Conservation (phyloP, 2,797 vertebrate genomes). For the Lemur catta region DNA sequence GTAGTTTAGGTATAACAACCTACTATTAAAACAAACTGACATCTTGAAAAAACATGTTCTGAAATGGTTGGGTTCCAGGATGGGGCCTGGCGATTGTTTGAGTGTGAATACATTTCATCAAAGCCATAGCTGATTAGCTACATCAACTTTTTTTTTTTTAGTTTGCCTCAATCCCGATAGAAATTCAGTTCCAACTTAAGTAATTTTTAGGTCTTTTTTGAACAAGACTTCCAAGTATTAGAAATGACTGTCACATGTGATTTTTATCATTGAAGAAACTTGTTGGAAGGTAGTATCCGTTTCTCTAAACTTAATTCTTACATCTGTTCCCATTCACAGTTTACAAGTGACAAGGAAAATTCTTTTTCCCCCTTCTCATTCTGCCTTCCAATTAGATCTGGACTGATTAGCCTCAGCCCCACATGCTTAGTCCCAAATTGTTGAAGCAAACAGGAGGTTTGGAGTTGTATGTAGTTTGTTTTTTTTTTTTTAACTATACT, state of each 20-base stretch:
- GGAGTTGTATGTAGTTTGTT: background rate
- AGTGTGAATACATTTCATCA: constrained; percentile 50
- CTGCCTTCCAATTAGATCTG: constrained; percentile 62
- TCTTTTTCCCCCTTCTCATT: constrained; percentile 26
- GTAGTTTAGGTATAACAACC: constrained; percentile 42
- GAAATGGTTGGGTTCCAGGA: constrained; percentile 53
- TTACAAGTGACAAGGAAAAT: constrained; percentile 32
- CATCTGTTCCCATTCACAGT: constrained; percentile 2
- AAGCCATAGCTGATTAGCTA: constrained; percentile 60
- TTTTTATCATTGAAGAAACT: constrained; percentile 36
- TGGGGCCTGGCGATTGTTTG: constrained; percentile 38
- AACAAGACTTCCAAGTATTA: constrained; percentile 10
- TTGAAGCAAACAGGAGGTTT: constrained; percentile 50
- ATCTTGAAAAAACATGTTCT: constrained; percentile 61
- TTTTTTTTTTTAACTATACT: background rate
- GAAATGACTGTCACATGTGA: constrained; percentile 30
- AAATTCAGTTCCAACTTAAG: constrained; percentile 38
- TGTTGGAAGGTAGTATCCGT: background rate
- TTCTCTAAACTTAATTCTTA: constrained; percentile 42
- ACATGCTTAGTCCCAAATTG: constrained; percentile 14
- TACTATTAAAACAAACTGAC: constrained; percentile 66
- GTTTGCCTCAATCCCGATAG: constrained; percentile 7
- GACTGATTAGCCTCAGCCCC: constrained; percentile 33
- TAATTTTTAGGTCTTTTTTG: constrained; percentile 19
- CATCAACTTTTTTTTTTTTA: constrained; percentile 42